phyloP scores from a whole-genome alignment of 2,113 vertebrate genomes.

The Scalopus aquaticus region DNA sequence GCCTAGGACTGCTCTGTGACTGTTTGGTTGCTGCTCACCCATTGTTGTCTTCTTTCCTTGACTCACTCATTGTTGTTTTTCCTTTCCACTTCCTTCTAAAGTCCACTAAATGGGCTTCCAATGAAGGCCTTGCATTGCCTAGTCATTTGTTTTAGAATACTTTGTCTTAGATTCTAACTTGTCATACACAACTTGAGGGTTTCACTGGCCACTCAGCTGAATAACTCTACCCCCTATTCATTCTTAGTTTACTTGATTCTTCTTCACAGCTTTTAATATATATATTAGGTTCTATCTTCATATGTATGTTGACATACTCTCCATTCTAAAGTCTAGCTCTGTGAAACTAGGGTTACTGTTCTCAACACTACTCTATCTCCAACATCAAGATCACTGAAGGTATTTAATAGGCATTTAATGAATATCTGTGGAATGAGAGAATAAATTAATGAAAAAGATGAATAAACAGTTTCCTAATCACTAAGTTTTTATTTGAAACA shows the following conservation, averaged over 20 bases:
- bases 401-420: neutral
- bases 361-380: neutral
- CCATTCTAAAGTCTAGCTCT: neutral
- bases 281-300: neutral
- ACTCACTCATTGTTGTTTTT: no score
- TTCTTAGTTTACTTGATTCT: neutral
- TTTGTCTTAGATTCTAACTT: neutral
- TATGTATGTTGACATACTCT: neutral
- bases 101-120: rapidly evolving
- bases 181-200: neutral
- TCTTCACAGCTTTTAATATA: neutral
- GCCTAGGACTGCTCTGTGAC: neutral
- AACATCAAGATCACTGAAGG: neutral
- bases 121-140: no score
- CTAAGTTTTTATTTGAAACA: neutral
- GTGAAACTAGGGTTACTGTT: neutral
- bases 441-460: neutral
- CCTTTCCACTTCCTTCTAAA: neutral
- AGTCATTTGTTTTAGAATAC: neutral
- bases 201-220: neutral
- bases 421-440: constrained; percentile 3
- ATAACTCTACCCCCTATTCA: neutral
- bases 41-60: no score
- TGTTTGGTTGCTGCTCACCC: no score
- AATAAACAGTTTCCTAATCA: neutral